Evolutionary conservation across 1,140 invertebrate species (phyloP), one percentile per base, ranked within the genome.

Genomic region (Drosophila ironensis): DNA sequence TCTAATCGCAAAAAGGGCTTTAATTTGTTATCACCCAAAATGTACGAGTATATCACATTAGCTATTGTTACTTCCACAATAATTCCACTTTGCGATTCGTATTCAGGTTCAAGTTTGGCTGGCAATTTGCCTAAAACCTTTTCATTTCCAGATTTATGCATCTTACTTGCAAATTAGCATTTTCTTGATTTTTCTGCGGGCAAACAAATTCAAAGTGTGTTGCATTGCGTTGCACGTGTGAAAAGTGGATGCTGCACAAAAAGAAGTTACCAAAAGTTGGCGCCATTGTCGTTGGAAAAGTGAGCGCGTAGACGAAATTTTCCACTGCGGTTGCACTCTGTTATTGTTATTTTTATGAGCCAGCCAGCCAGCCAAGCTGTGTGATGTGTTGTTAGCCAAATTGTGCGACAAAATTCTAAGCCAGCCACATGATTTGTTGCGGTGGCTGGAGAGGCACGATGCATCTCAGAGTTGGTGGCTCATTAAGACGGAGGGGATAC

Each of bases 331-430:
- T 40, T 33, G 19, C 48, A 57, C 45, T 53, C 35, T 44, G 35
- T 57, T 69, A 47, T 47, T 69, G 42, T 69, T 56, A 16, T 27
- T 44, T 42, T 20, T 35, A 22, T 38, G 16, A 5, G 22, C 14
- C 17, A 16, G 33, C 30, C 30, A 12, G 30, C 14, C 14, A 12
- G 30, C 30, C 30, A 37, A 37, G 33, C 33, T 16, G 33, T 16
- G 33, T 12, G 24, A 47, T 16, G 33, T 70, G 66, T 71, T 71
- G 66, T 70, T 70, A 37, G 57, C 68, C 33, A 82, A 77, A 82
- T 73, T 77, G 78, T 82, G 78, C 69, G 68, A 82, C 69, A 67
- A 84, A 82, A 82, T 84, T 84, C 73, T 74, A 64, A 74, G 63
- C 57, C 41, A 61, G 45, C 16, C 70, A 41, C 46, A 74, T 84